Evolutionary conservation across 2,888 invertebrate species (phyloP).

Genomic region (Scrobipalpa atriplicella): DNA sequence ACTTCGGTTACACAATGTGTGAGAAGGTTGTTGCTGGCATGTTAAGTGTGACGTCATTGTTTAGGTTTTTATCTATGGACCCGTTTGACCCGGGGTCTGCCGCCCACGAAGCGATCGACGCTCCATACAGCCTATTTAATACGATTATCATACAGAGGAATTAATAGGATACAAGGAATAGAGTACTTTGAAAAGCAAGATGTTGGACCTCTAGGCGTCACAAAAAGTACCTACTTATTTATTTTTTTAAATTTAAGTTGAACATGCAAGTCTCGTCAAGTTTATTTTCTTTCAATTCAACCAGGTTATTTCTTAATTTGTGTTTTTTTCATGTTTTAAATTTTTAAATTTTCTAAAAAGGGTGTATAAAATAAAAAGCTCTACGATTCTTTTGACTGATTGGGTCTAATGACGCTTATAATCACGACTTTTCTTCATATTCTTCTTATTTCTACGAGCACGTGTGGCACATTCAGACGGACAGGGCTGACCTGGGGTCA

Average conservation of each 20-base stretch:
- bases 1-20: conserved; percentile 13
- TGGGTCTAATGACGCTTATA: conserved; percentile 56
- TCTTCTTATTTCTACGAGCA: conserved; percentile 47
- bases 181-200: background rate
- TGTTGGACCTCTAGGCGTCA: background rate
- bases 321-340: too few relatives aligned
- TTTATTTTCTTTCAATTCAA: too few relatives aligned
- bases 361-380: background rate
- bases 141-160: conserved; percentile 34
- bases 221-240: background rate
- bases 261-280: too few relatives aligned
- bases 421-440: conserved; percentile 50
- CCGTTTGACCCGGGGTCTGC: conserved; percentile 72
- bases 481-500: conserved; percentile 70
- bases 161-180: conserved; percentile 8
- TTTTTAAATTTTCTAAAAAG: background rate
- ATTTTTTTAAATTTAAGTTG: too few relatives aligned
- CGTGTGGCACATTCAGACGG: conserved; percentile 63
- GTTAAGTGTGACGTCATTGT: conserved; percentile 53
- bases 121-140: conserved; percentile 41
- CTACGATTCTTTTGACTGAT: background rate
- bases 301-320: too few relatives aligned
- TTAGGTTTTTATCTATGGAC: conserved; percentile 71
- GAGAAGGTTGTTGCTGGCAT: conserved; percentile 18
- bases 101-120: conserved; percentile 66